Base-by-base conservation (phyloP, 2,888 invertebrate genomes). In the Pharmacophagus antenor region DNA sequence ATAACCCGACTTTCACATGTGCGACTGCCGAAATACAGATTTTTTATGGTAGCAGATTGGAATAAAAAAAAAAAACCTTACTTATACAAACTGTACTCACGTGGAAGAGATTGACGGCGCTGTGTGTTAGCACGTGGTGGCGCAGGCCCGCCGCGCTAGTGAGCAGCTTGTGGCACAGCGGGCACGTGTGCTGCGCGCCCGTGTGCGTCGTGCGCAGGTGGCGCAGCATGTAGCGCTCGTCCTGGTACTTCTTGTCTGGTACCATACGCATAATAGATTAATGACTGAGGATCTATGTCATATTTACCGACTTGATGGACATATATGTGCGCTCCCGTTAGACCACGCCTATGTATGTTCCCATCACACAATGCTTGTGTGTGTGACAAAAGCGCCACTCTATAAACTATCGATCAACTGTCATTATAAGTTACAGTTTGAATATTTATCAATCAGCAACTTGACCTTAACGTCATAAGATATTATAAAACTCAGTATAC, bases 191-290 rank as follows among this genome's bases (percentile, higher is more conserved):
- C 12, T 77, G 75, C 1, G 79, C 69, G 44, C 75, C 77, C 2
- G 88, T 82, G 79, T 92, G 92, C 0, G 85, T 75, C 4, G 87
- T 82, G 15, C 89, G 82, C 37, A 92, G 65, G 69, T 92, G 92
- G 0, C 92, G 87, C n/a, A 91, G 70, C 83, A 92, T 86, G 72
- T 88, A 91, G 17, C 89, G 86, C 66, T 88, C 87, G 69, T 90
- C 89, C 53, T 83, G 83, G 68, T 91, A 92, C 55, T 73, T 78
- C 65, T 79, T 82, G 20, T 81, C 88, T 88, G 73, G 10, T 1
- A 27, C 6, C 27, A 37, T 15, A 37, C n/a, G n/a, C n/a, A n/a
- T 6, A 15, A 31, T 31, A 37, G n/a, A n/a, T n/a, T n/a, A n/a
- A n/a, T n/a, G n/a, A n/a, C n/a, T n/a, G n/a, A n/a, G n/a, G n/a